A percentile compares a stretch with the other conserved stretches of the same genome.
These are phyloP conservation scores for Athripsodes cinereus DNA, from an alignment of 2,888 invertebrate genomes.

Conservation along the genomic window DNA sequence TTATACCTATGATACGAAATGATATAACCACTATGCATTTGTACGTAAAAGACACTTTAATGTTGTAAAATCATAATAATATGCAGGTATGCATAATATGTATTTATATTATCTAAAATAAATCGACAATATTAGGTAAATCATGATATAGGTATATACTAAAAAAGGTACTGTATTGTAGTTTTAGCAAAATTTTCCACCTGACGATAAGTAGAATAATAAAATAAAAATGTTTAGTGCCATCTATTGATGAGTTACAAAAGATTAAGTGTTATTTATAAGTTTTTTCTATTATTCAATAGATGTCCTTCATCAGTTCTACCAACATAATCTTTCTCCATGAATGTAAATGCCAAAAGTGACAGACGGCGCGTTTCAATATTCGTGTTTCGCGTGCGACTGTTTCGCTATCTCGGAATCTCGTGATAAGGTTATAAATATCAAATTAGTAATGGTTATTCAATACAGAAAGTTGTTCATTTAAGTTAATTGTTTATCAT, in stretches of 20 bases:
- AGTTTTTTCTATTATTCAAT: background rate
- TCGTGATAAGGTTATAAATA: slow-evolving; percentile 12
- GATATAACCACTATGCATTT: too few species aligned
- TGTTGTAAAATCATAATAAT: too few species aligned
- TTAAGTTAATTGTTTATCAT: background rate
- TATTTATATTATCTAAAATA: too few species aligned
- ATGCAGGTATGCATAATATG: too few species aligned
- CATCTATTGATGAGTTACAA: background rate
- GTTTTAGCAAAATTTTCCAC: too few species aligned
- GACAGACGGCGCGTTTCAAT: slow-evolving; percentile 13
- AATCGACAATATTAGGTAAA: too few species aligned
- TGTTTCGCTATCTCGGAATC: background rate
- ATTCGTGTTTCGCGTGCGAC: background rate
- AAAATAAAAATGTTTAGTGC: background rate
- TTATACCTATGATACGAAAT: too few species aligned
- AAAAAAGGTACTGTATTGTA: too few species aligned
- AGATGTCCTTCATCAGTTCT: background rate
- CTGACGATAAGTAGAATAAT: background rate
- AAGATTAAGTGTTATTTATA: background rate
- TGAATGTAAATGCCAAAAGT: slow-evolving; percentile 25
- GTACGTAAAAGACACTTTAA: too few species aligned
- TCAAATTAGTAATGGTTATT: slow-evolving; percentile 12
- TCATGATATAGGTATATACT: too few species aligned
- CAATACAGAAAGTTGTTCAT: background rate
- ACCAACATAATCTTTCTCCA: background rate